phyloP scores from a whole-genome alignment of 1,140 invertebrate species.

The Eurytemora carolleeae region DNA sequence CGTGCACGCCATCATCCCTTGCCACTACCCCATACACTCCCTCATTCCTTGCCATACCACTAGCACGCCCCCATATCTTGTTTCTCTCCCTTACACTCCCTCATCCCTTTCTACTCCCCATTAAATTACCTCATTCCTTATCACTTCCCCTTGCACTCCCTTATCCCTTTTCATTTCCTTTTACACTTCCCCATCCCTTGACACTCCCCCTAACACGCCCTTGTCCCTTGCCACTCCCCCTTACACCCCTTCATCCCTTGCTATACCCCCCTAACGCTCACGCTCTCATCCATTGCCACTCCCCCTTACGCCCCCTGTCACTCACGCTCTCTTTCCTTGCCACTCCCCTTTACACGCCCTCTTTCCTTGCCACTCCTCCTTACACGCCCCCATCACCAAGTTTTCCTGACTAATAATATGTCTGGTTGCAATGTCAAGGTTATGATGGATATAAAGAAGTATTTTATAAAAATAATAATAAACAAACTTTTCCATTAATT shows the following conservation, averaged over 20 bases:
- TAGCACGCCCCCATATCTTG: neutral
- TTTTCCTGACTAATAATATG: no score
- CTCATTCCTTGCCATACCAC: neutral
- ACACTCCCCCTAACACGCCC: neutral
- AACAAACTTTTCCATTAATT: no score
- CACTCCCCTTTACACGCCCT: no score
- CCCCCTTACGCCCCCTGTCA: neutral
- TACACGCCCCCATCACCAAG: no score
- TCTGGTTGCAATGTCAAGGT: no score
- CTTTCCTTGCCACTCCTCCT: no score
- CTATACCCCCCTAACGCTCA: neutral
- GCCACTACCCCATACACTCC: neutral
- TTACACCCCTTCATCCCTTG: neutral
- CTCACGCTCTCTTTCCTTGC: no score
- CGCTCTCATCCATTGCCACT: neutral
- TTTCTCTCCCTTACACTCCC: neutral
- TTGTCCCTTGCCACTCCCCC: neutral
- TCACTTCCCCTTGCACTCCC: neutral
- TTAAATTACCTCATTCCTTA: neutral
- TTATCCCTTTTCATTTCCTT: neutral
- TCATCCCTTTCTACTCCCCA: neutral
- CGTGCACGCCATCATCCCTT: no score
- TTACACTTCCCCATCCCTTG: neutral
- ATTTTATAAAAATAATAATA: no score
- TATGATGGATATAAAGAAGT: no score